phyloP scores from a whole-genome alignment of 2,888 invertebrate species.

The Drosophila infuscata region DNA sequence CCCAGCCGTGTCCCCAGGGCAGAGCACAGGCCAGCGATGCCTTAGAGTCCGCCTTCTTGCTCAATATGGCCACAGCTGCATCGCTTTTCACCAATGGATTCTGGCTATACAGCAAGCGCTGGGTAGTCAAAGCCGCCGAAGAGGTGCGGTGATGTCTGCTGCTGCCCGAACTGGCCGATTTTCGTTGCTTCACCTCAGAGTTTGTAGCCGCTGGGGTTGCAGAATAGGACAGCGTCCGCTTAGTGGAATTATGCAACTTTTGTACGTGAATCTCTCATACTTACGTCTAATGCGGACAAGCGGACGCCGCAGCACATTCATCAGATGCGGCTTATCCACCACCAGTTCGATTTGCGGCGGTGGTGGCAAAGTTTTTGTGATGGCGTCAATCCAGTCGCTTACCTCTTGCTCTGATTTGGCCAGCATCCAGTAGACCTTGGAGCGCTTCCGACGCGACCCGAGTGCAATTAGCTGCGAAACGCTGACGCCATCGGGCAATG shows the following conservation, averaged over 20 bases:
- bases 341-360: conserved; percentile 91
- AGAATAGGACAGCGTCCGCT: conserved; percentile 11
- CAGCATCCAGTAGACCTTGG: conserved; percentile 92
- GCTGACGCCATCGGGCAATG: conserved; percentile 89
- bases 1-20: conserved; percentile 91
- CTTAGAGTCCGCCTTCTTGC: conserved; percentile 84
- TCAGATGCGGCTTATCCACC: conserved; percentile 89
- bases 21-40: conserved; percentile 84
- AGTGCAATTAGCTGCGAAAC: conserved; percentile 92
- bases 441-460: conserved; percentile 89
- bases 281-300: conserved; percentile 88
- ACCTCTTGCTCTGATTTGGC: conserved; percentile 92
- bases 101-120: conserved; percentile 74
- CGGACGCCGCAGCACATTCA: conserved; percentile 88
- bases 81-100: conserved; percentile 84
- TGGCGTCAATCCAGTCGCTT: conserved; percentile 93
- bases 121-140: conserved; percentile 68
- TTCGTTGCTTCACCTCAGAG: conserved; percentile 85
- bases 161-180: conserved; percentile 62
- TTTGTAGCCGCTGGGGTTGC: conserved; percentile 86
- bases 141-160: conserved; percentile 67
- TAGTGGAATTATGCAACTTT: conserved; percentile 11
- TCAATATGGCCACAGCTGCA: conserved; percentile 85
- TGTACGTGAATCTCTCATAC: conserved; percentile 73
- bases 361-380: conserved; percentile 91